These are phyloP conservation scores for Eupithecia inturbata DNA, from an alignment of 2,888 invertebrate species.

Conservation along the genomic window DNA sequence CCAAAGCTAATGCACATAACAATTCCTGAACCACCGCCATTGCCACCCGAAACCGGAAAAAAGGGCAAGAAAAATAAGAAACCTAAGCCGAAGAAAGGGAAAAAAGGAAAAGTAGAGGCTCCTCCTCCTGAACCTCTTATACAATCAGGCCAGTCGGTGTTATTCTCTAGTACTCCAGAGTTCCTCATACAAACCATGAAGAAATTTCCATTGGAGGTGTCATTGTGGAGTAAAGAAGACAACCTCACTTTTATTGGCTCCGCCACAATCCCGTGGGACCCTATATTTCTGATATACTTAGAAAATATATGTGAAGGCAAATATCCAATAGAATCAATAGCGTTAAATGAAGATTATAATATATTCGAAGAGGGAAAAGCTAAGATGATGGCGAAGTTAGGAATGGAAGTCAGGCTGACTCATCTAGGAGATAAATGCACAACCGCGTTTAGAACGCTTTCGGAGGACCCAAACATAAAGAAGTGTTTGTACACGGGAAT, in stretches of 20 bases:
- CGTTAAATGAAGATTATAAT: constrained; percentile 72
- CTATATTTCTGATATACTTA: constrained; percentile 62
- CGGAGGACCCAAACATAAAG: constrained; percentile 70
- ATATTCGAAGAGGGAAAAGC: constrained; percentile 76
- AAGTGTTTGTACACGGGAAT: constrained; percentile 76
- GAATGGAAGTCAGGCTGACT: constrained; percentile 71
- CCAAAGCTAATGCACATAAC: constrained; percentile 77
- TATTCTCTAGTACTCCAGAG: constrained; percentile 73
- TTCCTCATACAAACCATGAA: constrained; percentile 72
- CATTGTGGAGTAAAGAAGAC: constrained; percentile 77
- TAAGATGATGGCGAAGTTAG: constrained; percentile 71
- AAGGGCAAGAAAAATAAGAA: constrained; percentile 59
- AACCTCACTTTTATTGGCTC: constrained; percentile 68
- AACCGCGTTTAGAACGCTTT: constrained; percentile 72
- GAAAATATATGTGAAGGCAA: constrained; percentile 59
- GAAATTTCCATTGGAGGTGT: constrained; percentile 67
- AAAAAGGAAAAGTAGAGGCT: constrained; percentile 59
- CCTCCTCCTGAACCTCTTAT: constrained; percentile 74
- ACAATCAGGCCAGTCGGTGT: constrained; percentile 75
- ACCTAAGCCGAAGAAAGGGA: constrained; percentile 63
- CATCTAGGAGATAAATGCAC: constrained; percentile 70
- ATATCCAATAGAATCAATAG: constrained; percentile 55
- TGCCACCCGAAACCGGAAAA: constrained; percentile 71
- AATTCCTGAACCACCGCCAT: constrained; percentile 74
- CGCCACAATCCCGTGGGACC: constrained; percentile 70